Conservation (phyloP, 1,140 invertebrate genomes). For the Pseudachorutes palmiensis region DNA sequence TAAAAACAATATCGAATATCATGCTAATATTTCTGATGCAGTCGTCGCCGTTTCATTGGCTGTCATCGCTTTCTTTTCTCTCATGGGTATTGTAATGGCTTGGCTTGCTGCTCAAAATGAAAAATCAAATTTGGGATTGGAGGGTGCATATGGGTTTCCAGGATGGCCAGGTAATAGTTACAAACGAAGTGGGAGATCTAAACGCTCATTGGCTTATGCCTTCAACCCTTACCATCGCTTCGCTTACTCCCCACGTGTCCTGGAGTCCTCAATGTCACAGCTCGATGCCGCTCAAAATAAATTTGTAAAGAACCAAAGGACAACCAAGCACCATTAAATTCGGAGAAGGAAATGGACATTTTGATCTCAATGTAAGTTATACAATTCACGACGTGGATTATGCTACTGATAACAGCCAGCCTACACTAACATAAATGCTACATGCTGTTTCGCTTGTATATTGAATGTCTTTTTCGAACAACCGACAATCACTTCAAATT, state of each 20-base stretch:
- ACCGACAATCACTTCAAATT: too few species aligned
- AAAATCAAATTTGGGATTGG: conserved; percentile 4
- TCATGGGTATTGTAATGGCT: conserved; percentile 18
- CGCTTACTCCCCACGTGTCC: conserved; percentile 38
- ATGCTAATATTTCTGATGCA: conserved; percentile 10
- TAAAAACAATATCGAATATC: conserved; percentile 16
- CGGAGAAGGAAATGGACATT: conserved; percentile 67
- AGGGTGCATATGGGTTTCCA: conserved; percentile 8
- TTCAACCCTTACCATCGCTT: conserved; percentile 8
- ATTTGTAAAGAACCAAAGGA: conserved; percentile 40
- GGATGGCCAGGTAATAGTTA: conserved; percentile 8
- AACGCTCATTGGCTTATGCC: conserved; percentile 9
- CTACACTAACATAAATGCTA: too few species aligned
- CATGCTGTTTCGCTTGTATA: too few species aligned
- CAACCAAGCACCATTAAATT: conserved; percentile 58
- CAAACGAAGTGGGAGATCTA: not conserved
- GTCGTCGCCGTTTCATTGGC: conserved; percentile 16
- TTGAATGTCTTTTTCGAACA: too few species aligned
- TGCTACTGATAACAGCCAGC: too few species aligned
- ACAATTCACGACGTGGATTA: too few species aligned
- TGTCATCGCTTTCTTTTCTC: conserved; percentile 15
- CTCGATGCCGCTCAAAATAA: conserved; percentile 47
- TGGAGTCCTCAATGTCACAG: conserved; percentile 49
- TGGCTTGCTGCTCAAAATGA: conserved; percentile 23
- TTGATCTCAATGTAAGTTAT: conserved; percentile 59